Evolutionary conservation across 2,113 vertebrate genomes (phyloP), one percentile per base, ranked within the genome.

Genomic region (Saguinus midas): DNA sequence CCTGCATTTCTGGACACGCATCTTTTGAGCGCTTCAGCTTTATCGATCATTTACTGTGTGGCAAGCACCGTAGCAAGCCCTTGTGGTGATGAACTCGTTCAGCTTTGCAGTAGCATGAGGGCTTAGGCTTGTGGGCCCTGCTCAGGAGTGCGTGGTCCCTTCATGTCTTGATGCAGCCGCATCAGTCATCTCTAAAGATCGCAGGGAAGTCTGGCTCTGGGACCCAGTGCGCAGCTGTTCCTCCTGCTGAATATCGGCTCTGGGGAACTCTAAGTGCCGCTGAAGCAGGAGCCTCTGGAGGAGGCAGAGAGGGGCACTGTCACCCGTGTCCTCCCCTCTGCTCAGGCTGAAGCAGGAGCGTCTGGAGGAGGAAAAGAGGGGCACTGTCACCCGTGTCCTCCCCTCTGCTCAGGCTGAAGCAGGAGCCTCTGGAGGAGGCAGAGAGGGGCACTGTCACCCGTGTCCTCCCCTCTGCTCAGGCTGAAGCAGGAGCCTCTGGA

Each of bases 241-340:
- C 17, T 52, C 25, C 23, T 9, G 40, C 3, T 1, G 18, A 2
- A 1, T 3, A 0, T 37, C 25, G 27, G 37, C 21, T 52, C 21
- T 70, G 0, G 4, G 29, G 85, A 12, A 3, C 25, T 29, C 0
- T 0, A 25, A 3, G 0, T 1, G 4, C 20, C 0, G 10, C 5
- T 16, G 6, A 18, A 29, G 43, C 20, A 0, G 4, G 3, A 21
- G 35, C 6, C 4, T 9, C 40, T 13, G 0, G 18, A 13, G 14
- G 64, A 6, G 16, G 40, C 50, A 50, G 55, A 16, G 17, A 21
- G 48, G 52, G 0, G 35, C 27, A 10, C n/a, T 20, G 11, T 43
- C 10, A 2, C 10, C 35, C 6, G 6, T 1, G 37, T 16, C 48
- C 23, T 17, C 73, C 52, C 16, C 57, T n/a, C 13, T 50, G 50